Evolutionary conservation across 1,140 invertebrate genomes (phyloP).

Genomic region (Leguminivora glycinivorella): DNA sequence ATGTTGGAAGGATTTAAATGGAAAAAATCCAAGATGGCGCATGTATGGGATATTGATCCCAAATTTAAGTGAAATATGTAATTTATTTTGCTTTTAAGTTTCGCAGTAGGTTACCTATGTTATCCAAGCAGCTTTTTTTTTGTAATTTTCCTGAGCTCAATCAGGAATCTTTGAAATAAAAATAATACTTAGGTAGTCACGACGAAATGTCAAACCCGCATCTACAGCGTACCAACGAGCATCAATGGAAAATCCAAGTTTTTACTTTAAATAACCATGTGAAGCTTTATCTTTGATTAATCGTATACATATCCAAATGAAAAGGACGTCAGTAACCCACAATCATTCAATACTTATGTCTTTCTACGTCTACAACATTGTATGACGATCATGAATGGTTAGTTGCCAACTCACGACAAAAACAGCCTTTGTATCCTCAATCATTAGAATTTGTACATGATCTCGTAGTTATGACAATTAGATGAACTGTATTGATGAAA

Average conservation of each 20-base stretch:
- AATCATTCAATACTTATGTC: neutral
- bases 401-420: slow-evolving; percentile 8
- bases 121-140: no score
- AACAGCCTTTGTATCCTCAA: slow-evolving; percentile 12
- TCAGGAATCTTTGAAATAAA: no score
- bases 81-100: no score
- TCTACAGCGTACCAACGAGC: neutral
- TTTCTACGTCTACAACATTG: neutral
- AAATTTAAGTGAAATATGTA: no score
- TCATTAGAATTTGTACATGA: slow-evolving; percentile 15
- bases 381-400: neutral
- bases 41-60: no score
- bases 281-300: slow-evolving; percentile 3
- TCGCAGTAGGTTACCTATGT: no score
- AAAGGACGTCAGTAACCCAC: neutral
- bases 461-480: slow-evolving; percentile 8
- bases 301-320: neutral
- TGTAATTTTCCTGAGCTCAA: no score
- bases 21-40: no score
- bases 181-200: no score
- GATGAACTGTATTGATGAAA: slow-evolving; percentile 16
- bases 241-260: neutral
- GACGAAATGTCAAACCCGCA: neutral
- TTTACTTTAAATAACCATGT: slow-evolving; percentile 7
- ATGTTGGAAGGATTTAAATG: no score